These are phyloP conservation scores for Strigamia maritima DNA, from an alignment of 2,888 invertebrate genomes.

Conservation along the genomic window DNA sequence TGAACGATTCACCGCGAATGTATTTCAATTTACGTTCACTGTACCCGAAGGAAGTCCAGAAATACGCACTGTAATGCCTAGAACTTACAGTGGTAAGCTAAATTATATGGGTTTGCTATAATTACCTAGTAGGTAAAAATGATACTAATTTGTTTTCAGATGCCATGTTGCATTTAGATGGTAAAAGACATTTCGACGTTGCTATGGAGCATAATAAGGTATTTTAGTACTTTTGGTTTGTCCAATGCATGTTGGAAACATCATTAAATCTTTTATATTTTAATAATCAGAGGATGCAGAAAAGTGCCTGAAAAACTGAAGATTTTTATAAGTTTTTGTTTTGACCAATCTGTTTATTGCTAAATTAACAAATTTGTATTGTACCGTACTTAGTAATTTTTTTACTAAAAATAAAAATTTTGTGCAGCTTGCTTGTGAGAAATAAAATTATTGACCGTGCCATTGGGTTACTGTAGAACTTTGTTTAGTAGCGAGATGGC, in stretches of 20 bases:
- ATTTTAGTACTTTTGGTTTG: background rate
- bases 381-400: background rate
- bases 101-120: too few species aligned
- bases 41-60: conserved; percentile 52
- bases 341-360: background rate
- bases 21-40: conserved; percentile 69
- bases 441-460: background rate
- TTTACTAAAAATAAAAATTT: background rate
- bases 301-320: background rate
- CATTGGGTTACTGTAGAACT: background rate
- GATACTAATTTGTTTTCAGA: conserved; percentile 49
- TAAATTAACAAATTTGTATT: too few species aligned
- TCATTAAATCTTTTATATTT: background rate
- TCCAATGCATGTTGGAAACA: background rate
- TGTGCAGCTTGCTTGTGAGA: background rate
- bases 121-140: too few species aligned
- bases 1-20: conserved; percentile 63
- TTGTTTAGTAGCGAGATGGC: background rate
- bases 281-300: too few species aligned
- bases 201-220: conserved; percentile 41
- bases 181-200: conserved; percentile 58
- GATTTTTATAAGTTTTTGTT: too few species aligned
- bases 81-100: conserved; percentile 63
- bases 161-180: conserved; percentile 61
- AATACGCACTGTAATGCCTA: conserved; percentile 61